Base-by-base conservation (phyloP, 64 coral and sea anemone genomes). In the Pachyseris speciosa region DNA sequence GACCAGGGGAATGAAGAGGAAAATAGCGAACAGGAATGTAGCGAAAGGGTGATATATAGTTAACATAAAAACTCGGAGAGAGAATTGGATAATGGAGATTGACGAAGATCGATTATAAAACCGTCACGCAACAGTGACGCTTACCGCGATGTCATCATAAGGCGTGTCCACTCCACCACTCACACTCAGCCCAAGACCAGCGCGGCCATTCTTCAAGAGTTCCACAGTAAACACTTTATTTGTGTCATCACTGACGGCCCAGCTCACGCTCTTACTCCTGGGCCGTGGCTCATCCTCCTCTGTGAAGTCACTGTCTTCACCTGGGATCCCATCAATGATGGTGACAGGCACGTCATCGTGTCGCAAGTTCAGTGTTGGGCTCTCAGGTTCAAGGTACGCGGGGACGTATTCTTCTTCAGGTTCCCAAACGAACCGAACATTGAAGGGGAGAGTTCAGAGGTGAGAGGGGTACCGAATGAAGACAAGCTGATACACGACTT, bases 291-390 rank as follows among this genome's bases (percentile, higher is more conserved):
- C 77, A 24, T 85, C 69, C 8, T 89, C 52, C 78, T 77, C 85
- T 7, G 37, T 64, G 50, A 29, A 19, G 4, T 53, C 15, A 27
- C 58, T 75, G 5, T 72, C 84, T 31, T 93, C 94, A 7, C 41
- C 95, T n/a, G 95, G 91, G 30, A 97, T 97, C 7, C 95, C 95
- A 55, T 97, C 95, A 67, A 97, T 97, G 29, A 97, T 83, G 3
- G 95, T 97, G 0, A 97, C 95, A 8, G 95, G 95, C 15, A 97
- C 91, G 38, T 97, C 95, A 42, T 90, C 93, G 12, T 85, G 59
- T 66, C 91, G 89, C 13, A 97, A 69, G 42, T 90, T 97, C 20
- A 97, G 86, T 27, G 95, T 93, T 7, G 86, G 73, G 26, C 91
- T 97, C 15, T 91, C 91, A 0, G 76, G 91, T 28, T 93, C 70